Percentiles rank a stretch among this genome's conserved stretches.
Evolutionary conservation across 2,888 invertebrate genomes (phyloP).

Genomic region (Drosophila prostipennis): DNA sequence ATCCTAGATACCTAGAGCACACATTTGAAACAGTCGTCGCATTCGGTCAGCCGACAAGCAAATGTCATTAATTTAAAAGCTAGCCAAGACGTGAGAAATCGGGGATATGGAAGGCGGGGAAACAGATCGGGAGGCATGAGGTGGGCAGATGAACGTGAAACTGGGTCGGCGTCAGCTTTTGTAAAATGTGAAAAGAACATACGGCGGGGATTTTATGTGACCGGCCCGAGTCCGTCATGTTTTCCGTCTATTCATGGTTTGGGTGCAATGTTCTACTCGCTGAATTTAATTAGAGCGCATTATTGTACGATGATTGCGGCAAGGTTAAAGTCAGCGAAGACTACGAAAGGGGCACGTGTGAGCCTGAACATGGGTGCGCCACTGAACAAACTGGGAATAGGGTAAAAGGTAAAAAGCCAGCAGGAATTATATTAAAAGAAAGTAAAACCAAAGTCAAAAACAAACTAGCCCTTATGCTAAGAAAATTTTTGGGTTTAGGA

Average conservation of each 20-base stretch:
- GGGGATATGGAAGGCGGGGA: conserved; percentile 3
- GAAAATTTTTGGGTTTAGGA: no score
- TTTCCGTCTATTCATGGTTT: conserved; percentile 40
- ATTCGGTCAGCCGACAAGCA: conserved; percentile 52
- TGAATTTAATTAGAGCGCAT: conserved; percentile 75
- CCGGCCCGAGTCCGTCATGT: conserved; percentile 20
- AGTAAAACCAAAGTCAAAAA: no score
- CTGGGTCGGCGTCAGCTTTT: conserved; percentile 44
- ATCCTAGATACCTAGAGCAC: conserved; percentile 1
- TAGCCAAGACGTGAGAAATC: conserved; percentile 30
- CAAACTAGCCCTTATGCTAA: no score
- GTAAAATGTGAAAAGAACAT: conserved; percentile 52
- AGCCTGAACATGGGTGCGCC: conserved; percentile 10
- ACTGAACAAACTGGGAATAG: conserved; percentile 38
- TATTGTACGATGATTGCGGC: conserved; percentile 46
- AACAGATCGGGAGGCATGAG: conserved; percentile 1
- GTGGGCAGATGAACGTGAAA: conserved; percentile 19
- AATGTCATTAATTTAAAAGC: conserved; percentile 67
- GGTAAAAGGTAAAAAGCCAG: neutral
- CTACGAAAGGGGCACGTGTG: neutral
- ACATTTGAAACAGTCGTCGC: conserved; percentile 22
- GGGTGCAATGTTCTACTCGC: conserved; percentile 52
- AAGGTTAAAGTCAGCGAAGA: conserved; percentile 80
- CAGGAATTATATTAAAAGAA: neutral
- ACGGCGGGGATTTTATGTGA: conserved; percentile 31